Conservation (phyloP, 2,888 invertebrate genomes). For the Eupithecia dodoneata region DNA sequence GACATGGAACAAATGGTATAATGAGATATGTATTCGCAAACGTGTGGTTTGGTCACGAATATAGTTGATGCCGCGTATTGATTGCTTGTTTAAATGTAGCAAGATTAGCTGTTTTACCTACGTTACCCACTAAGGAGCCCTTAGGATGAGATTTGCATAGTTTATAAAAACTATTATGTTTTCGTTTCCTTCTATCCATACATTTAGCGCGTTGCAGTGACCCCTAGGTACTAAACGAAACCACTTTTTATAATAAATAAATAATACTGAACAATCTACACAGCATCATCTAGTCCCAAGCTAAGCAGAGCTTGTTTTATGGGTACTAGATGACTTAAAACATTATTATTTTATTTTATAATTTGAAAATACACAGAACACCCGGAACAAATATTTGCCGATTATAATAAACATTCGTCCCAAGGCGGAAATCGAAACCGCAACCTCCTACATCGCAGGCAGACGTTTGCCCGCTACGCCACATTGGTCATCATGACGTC, state of each 20-base stretch:
- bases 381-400: no score
- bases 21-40: conserved; percentile 47
- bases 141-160: neutral
- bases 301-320: no score
- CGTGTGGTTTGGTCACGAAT: conserved; percentile 67
- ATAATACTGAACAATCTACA: no score
- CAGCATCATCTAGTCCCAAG: no score
- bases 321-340: no score
- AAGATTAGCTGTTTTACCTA: conserved; percentile 22
- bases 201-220: neutral
- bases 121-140: neutral
- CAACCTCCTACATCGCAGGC: no score
- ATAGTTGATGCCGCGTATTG: conserved; percentile 33
- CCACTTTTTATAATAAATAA: neutral
- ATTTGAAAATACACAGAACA: no score
- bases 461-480: no score
- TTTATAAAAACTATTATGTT: neutral
- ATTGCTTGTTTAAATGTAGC: conserved; percentile 31
- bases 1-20: conserved; percentile 21
- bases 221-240: neutral
- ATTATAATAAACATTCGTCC: no score
- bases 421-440: no score
- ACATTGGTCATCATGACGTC: no score
- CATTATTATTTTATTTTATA: no score
- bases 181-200: neutral